Percentiles rank a stretch among this genome's conserved stretches.
Evolutionary conservation across 2,113 vertebrate species (phyloP).

Genomic region (Myiopsitta monachus): DNA sequence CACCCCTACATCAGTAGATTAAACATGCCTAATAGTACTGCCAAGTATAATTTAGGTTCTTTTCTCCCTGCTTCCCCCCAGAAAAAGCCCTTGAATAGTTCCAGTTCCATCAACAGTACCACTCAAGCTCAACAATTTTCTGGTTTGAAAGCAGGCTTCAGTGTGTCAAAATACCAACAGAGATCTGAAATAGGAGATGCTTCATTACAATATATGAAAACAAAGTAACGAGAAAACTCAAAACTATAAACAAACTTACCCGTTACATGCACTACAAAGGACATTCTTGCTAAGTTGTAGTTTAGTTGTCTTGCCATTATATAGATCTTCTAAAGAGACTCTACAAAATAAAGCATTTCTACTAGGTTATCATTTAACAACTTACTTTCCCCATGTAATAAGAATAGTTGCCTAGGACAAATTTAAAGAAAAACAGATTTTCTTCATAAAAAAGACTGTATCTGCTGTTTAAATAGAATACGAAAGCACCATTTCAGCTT

Average conservation of each 20-base stretch:
- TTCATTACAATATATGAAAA: neutral
- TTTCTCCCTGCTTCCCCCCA: neutral
- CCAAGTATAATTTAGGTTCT: neutral
- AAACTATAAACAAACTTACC: conserved; percentile 80
- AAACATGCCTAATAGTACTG: neutral
- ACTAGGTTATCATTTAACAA: conserved; percentile 11
- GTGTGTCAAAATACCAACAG: neutral
- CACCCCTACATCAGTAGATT: neutral
- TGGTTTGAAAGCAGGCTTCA: neutral
- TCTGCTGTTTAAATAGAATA: neutral
- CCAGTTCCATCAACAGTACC: neutral
- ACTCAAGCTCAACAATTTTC: neutral
- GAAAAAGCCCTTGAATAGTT: neutral
- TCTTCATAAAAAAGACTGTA: neutral
- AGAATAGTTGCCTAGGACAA: neutral
- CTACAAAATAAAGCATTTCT: conserved; percentile 70
- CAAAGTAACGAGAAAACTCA: neutral
- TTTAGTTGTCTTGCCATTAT: conserved; percentile 99
- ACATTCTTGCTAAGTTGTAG: conserved; percentile 99
- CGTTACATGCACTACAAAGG: conserved; percentile 92
- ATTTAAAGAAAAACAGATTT: neutral
- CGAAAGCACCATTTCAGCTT: neutral
- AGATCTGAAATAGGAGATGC: neutral
- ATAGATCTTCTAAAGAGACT: conserved; percentile 97
- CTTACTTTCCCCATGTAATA: neutral